Percentiles rank a stretch among this genome's conserved stretches.
phyloP scores from a whole-genome alignment of 2,888 invertebrate genomes.

The Drosophila anomalata region DNA sequence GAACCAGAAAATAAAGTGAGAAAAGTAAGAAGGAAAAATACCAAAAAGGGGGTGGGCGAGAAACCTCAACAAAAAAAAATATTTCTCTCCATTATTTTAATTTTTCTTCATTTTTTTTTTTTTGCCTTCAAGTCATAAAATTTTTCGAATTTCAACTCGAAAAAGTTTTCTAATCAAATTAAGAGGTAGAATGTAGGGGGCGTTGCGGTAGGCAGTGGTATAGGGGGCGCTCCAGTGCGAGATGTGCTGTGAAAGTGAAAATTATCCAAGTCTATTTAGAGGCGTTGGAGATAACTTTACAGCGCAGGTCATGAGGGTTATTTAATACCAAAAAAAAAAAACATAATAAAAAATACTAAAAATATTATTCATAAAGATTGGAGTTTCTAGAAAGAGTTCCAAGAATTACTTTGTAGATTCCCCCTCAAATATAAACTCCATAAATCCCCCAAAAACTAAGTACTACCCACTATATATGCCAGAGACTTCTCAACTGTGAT shows the following conservation, averaged over 20 bases:
- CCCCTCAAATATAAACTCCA: not conserved
- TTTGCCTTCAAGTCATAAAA: slow-evolving; percentile 18
- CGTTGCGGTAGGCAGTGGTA: not conserved
- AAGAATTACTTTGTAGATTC: too few species aligned
- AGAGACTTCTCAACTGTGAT: slow-evolving; percentile 42
- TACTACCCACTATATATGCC: slow-evolving; percentile 14
- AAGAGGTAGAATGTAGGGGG: slow-evolving; percentile 56
- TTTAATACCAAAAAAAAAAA: too few species aligned
- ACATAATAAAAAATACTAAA: too few species aligned
- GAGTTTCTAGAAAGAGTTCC: too few species aligned
- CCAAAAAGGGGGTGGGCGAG: not conserved
- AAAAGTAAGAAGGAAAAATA: not conserved
- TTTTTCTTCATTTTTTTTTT: not conserved
- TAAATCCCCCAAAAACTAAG: not conserved
- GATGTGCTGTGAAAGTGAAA: slow-evolving; percentile 64
- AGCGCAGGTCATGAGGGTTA: slow-evolving; percentile 6
- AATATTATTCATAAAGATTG: too few species aligned
- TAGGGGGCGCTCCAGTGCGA: slow-evolving; percentile 18
- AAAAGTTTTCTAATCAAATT: slow-evolving; percentile 82
- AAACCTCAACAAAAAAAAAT: slow-evolving; percentile 33
- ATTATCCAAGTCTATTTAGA: slow-evolving; percentile 81
- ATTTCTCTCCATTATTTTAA: slow-evolving; percentile 4
- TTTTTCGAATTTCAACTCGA: slow-evolving; percentile 31
- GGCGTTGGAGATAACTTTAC: not conserved
- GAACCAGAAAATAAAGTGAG: not conserved